These are phyloP conservation scores for Phrynocephalus forsythii DNA, from an alignment of 2,797 vertebrate genomes.

Conservation along the genomic window DNA sequence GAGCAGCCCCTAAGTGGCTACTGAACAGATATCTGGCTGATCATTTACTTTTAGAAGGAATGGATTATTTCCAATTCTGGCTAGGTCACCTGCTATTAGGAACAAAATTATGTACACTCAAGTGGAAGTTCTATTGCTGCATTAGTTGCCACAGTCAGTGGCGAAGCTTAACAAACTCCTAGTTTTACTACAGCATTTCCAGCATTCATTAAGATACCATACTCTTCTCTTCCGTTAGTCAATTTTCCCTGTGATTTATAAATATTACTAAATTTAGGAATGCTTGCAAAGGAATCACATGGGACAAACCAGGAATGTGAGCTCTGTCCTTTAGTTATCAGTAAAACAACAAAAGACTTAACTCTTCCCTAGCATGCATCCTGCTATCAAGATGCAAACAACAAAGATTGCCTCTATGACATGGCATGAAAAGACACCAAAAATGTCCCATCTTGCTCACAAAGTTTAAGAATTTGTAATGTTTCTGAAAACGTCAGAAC, in stretches of 20 bases:
- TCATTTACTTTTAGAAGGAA: conserved; percentile 20
- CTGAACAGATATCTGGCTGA: background rate
- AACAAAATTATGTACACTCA: conserved; percentile 15
- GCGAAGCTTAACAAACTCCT: background rate
- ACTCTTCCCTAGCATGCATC: conserved; percentile 11
- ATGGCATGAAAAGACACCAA: background rate
- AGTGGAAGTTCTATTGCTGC: conserved; percentile 9
- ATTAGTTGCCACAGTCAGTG: background rate
- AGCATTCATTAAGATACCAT: background rate
- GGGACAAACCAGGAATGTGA: conserved; percentile 21
- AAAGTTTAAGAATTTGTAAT: background rate
- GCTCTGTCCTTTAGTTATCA: background rate
- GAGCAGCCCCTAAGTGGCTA: background rate
- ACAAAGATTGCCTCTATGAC: conserved; percentile 2
- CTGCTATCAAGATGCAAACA: conserved; percentile 11
- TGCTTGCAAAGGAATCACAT: background rate
- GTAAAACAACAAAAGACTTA: conserved; percentile 10
- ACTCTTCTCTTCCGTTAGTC: background rate
- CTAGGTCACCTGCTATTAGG: conserved; percentile 22
- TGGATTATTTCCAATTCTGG: background rate
- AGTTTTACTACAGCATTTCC: conserved; percentile 20
- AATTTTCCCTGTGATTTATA: background rate
- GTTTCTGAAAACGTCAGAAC: too few species aligned
- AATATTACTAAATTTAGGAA: conserved; percentile 13
- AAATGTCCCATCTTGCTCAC: conserved; percentile 18